Percentiles rank a stretch among this genome's conserved stretches.
Evolutionary conservation across 92 coral and sea anemone species (phyloP).

Genomic region (Bergia sp.): DNA sequence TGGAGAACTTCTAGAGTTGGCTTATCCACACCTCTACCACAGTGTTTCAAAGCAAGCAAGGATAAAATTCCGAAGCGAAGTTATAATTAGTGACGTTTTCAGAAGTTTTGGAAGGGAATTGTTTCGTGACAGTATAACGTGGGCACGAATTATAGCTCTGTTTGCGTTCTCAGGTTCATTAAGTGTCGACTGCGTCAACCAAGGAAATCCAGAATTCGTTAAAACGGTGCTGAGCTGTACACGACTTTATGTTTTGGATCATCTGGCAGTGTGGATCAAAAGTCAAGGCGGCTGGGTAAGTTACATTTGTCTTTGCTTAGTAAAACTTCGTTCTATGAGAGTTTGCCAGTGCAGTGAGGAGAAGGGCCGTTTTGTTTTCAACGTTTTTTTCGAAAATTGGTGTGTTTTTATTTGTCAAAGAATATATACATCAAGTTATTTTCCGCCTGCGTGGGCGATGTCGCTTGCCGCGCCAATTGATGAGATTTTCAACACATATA

Average conservation of each 20-base stretch:
- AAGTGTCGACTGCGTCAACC: slow-evolving; percentile 83
- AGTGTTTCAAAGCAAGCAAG: slow-evolving; percentile 89
- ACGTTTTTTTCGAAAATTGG: not conserved
- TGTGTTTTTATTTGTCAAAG: slow-evolving; percentile 19
- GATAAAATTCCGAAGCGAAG: slow-evolving; percentile 86
- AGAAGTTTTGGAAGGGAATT: slow-evolving; percentile 79
- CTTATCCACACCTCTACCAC: slow-evolving; percentile 82
- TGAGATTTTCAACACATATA: not conserved
- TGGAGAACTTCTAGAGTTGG: slow-evolving; percentile 84
- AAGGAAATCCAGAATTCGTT: slow-evolving; percentile 86
- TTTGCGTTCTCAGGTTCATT: slow-evolving; percentile 91
- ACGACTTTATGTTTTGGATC: slow-evolving; percentile 76
- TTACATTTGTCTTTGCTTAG: not conserved
- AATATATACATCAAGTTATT: not conserved
- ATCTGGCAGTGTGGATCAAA: slow-evolving; percentile 90
- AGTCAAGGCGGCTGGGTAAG: slow-evolving; percentile 98
- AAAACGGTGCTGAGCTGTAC: slow-evolving; percentile 80
- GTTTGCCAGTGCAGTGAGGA: not conserved
- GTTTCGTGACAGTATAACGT: slow-evolving; percentile 86
- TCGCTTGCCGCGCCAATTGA: not conserved
- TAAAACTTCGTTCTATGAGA: not conserved
- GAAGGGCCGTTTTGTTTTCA: not conserved
- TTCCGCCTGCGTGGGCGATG: slow-evolving; percentile 1
- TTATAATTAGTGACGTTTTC: slow-evolving; percentile 81
- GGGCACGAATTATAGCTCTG: slow-evolving; percentile 88